These are phyloP conservation scores for Mus pahari DNA, from an alignment of 2,113 vertebrate species.

Conservation along the genomic window DNA sequence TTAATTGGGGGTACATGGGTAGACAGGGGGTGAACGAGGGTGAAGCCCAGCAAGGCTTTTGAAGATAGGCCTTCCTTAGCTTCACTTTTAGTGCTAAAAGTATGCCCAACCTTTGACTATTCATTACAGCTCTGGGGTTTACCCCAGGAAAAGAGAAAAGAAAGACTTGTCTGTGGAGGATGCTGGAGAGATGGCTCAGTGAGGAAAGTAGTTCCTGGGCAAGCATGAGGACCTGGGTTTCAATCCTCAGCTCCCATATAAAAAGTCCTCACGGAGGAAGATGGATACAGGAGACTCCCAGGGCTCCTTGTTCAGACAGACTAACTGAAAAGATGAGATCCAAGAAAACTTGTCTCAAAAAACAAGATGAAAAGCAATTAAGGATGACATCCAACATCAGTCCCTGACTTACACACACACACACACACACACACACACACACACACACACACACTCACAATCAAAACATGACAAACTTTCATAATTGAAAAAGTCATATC, in stretches of 20 bases:
- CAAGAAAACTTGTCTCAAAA: not conserved
- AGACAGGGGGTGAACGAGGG: not conserved
- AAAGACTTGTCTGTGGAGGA: not conserved
- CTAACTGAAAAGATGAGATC: not conserved
- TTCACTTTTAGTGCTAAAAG: not conserved
- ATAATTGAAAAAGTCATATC: not conserved
- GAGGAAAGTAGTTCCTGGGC: too few species aligned
- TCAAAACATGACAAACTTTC: not conserved
- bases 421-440: not conserved
- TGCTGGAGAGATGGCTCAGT: not conserved
- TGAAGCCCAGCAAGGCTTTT: not conserved
- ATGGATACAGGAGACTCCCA: not conserved
- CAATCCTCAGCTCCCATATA: not conserved
- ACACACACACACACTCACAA: not conserved
- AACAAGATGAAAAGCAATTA: not conserved
- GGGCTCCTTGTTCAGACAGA: not conserved
- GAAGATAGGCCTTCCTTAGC: not conserved
- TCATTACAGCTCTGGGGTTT: not conserved
- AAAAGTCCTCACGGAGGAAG: not conserved
- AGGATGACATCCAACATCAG: not conserved
- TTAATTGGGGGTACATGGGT: too few species aligned
- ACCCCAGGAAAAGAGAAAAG: not conserved
- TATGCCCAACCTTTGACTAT: not conserved
- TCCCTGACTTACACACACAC: not conserved
- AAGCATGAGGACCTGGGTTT: too few species aligned